phyloP scores from a whole-genome alignment of 2,113 vertebrate species.

The Ivindomyrus marchei region DNA sequence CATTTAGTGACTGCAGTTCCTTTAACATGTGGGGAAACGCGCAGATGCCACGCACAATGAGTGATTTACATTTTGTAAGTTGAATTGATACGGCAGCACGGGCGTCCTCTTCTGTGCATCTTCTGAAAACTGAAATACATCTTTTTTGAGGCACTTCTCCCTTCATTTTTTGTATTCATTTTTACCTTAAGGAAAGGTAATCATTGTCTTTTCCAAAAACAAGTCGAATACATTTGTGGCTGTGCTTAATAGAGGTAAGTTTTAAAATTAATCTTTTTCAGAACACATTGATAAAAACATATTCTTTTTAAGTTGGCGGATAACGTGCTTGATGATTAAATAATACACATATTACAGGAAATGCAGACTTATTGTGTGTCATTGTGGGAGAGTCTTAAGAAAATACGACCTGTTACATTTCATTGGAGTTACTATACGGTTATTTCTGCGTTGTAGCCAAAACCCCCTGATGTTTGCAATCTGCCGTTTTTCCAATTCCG shows the following conservation, averaged over 20 bases:
- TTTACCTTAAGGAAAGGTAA: neutral
- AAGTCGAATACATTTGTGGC: neutral
- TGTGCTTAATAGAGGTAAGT: neutral
- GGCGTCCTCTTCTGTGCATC: neutral
- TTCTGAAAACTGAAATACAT: neutral
- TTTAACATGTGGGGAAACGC: neutral
- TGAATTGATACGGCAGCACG: neutral
- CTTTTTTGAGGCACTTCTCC: neutral
- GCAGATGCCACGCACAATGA: neutral
- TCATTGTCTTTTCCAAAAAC: neutral
- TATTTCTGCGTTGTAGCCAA: neutral
- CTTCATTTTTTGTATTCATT: neutral
- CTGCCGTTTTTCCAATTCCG: neutral
- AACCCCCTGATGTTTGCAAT: neutral
- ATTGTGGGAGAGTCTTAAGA: neutral
- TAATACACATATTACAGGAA: neutral
- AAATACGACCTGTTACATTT: neutral
- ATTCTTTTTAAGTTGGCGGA: neutral
- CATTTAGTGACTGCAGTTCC: neutral
- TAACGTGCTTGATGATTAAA: neutral
- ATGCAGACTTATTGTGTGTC: neutral
- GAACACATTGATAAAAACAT: neutral
- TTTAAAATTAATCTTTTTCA: neutral
- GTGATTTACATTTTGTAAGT: neutral
- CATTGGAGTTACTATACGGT: neutral